These are phyloP conservation scores for Gryllus bimaculatus DNA, from an alignment of 1,140 invertebrate species.

Conservation along the genomic window DNA sequence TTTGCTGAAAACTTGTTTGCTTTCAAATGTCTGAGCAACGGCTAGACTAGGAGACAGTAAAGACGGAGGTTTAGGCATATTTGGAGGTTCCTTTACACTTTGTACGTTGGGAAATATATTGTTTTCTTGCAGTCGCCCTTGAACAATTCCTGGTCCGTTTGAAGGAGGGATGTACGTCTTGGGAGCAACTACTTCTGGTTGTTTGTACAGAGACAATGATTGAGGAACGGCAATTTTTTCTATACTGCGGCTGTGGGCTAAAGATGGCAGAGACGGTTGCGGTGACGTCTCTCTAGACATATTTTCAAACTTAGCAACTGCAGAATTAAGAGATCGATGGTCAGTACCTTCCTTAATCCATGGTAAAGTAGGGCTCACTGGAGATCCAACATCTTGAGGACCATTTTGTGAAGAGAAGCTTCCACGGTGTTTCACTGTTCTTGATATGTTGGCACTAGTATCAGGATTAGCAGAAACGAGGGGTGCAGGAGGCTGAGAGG, in stretches of 20 bases:
- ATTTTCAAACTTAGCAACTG: constrained; percentile 22
- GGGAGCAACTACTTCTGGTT: constrained; percentile 7
- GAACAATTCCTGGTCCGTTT: constrained; percentile 1
- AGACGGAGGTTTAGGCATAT: constrained; percentile 17
- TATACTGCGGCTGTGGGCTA: constrained; percentile 9
- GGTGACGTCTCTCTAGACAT: constrained; percentile 20
- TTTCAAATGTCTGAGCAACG: not conserved
- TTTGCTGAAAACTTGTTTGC: constrained; percentile 8
- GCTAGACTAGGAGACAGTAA: constrained; percentile 6
- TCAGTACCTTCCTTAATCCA: constrained; percentile 20
- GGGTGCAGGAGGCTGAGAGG: constrained; percentile 5
- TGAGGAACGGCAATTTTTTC: constrained; percentile 8
- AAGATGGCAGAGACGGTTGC: constrained; percentile 11
- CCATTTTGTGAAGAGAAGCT: not conserved
- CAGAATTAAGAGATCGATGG: constrained; percentile 13
- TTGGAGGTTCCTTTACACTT: constrained; percentile 10
- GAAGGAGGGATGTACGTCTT: constrained; percentile 13
- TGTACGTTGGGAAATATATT: not conserved
- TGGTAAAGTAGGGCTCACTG: constrained; percentile 21
- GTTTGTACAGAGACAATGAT: constrained; percentile 2
- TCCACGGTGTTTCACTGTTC: constrained; percentile 6
- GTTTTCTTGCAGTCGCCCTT: constrained; percentile 12
- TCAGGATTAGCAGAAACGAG: not conserved
- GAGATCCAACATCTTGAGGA: constrained; percentile 10
- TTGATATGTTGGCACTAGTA: not conserved